A percentile compares a stretch with the other conserved stretches of the same genome.
phyloP scores from a whole-genome alignment of 2,113 vertebrate genomes.

The Petromus typicus region DNA sequence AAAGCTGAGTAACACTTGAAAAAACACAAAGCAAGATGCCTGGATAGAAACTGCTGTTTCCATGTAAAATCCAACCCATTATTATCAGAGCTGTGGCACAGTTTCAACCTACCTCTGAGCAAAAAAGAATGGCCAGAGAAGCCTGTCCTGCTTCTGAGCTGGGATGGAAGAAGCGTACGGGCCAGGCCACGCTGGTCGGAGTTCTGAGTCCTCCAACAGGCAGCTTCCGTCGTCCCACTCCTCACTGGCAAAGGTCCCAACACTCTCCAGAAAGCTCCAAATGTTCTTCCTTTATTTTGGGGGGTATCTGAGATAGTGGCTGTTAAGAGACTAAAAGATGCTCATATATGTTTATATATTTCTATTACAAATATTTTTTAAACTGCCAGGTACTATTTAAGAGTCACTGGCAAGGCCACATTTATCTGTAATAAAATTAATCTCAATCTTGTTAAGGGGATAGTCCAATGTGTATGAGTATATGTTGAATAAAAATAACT shows the following conservation, averaged over 20 bases:
- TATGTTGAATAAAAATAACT: neutral
- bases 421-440: neutral
- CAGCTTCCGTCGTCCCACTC: neutral
- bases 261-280: neutral
- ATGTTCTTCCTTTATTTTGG: neutral
- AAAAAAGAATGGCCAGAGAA: neutral
- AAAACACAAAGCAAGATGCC: neutral
- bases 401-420: neutral
- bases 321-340: neutral
- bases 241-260: neutral
- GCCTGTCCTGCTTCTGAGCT: neutral
- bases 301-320: too few species aligned
- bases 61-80: neutral
- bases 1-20: neutral
- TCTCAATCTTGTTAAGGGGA: neutral
- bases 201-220: neutral
- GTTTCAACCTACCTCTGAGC: neutral
- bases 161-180: neutral
- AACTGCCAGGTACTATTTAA: neutral
- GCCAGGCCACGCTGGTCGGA: neutral
- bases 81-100: neutral
- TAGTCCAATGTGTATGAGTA: neutral
- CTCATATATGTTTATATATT: neutral
- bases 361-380: neutral
- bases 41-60: neutral